phyloP scores from a whole-genome alignment of 1,140 invertebrate genomes.

The Drosophila rhopaloa region DNA sequence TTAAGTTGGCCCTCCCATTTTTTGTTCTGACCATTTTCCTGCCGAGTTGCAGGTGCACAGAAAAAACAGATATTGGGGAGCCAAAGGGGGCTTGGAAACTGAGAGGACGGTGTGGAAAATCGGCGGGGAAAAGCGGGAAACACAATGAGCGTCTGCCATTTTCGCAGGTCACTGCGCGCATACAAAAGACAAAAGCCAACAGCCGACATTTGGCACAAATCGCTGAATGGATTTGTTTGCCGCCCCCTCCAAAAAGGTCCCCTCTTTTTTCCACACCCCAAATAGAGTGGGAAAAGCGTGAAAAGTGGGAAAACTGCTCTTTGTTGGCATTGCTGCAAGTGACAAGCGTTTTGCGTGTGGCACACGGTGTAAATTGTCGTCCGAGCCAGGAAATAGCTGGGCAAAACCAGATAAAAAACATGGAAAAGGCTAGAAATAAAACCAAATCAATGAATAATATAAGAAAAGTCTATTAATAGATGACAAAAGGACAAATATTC shows the following conservation, averaged over 20 bases:
- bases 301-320: conserved; percentile 22
- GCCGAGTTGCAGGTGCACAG: conserved; percentile 34
- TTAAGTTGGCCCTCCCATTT: conserved; percentile 11
- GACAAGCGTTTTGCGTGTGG: conserved; percentile 80
- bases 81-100: neutral
- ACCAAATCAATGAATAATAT: neutral
- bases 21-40: neutral
- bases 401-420: conserved; percentile 9
- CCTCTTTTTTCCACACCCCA: neutral
- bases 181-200: conserved; percentile 72
- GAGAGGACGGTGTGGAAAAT: neutral
- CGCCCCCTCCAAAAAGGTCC: neutral
- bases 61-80: conserved; percentile 15
- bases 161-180: conserved; percentile 81
- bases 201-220: conserved; percentile 78
- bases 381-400: conserved; percentile 12
- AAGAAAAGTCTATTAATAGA: neutral
- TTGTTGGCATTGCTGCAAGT: conserved; percentile 77
- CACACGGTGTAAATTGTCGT: conserved; percentile 76
- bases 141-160: conserved; percentile 79
- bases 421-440: conserved; percentile 2
- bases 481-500: neutral
- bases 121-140: conserved; percentile 4
- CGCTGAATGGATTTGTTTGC: conserved; percentile 62
- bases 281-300: neutral